Conservation (phyloP, 2,113 vertebrate genomes). For the Dromaius novaehollandiae region DNA sequence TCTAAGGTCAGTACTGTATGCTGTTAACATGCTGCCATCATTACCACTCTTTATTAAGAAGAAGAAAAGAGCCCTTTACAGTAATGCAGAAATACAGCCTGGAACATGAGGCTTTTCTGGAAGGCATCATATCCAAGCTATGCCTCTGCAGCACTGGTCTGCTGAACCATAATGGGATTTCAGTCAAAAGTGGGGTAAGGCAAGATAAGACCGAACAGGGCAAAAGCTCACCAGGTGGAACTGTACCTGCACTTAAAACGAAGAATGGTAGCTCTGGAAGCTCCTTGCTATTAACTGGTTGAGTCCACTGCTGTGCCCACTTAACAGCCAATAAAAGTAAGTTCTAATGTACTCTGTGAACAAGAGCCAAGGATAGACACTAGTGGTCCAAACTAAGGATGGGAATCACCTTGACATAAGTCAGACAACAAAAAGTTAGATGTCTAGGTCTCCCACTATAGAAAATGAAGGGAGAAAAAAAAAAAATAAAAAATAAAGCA, state of each 20-base stretch:
- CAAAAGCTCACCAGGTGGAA: neutral
- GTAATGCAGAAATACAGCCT: neutral
- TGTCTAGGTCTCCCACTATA: neutral
- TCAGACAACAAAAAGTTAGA: neutral
- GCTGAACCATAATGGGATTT: neutral
- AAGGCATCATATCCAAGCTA: neutral
- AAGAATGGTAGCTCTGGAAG: neutral
- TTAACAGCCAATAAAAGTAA: rapidly evolving
- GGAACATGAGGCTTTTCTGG: neutral
- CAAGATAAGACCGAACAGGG: neutral
- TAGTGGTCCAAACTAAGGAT: neutral
- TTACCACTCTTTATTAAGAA: neutral
- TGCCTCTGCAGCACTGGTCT: neutral
- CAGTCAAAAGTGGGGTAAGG: neutral
- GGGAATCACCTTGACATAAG: neutral
- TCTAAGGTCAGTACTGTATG: rapidly evolving
- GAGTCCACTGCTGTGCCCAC: neutral
- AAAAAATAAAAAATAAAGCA: neutral
- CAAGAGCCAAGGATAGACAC: neutral
- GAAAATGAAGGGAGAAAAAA: no score
- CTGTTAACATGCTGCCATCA: neutral
- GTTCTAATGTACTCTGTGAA: neutral
- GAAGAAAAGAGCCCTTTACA: neutral
- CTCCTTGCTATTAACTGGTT: neutral
- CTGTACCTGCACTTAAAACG: neutral